Evolutionary conservation across 1,140 invertebrate species (phyloP), one percentile per base, ranked within the genome.

Genomic region (Drosophila santomea): DNA sequence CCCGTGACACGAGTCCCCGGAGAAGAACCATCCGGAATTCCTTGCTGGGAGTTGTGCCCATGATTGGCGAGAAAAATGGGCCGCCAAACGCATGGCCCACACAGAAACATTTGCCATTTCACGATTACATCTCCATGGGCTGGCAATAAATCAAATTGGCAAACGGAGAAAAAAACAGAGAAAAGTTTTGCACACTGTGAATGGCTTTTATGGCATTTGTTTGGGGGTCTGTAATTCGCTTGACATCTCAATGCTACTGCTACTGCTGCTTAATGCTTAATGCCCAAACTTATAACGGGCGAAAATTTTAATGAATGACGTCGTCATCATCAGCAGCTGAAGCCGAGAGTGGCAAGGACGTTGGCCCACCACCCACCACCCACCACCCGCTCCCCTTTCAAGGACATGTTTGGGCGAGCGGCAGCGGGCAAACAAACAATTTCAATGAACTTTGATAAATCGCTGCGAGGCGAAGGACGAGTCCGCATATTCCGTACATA

Each of bases 381-480:
- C 43, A n/a, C 35, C 25, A 10, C 44, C 50, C 25, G 25, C 58
- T 15, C 54, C 36, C 63, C 50, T 15, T 41, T 38, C 79, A 89
- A 88, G 83, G 83, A 68, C 81, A 62, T 76, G 75, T 69, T 45
- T 28, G 52, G 62, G 52, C 52, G 44, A 32, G 39, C 35, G 17
- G 64, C 59, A 41, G 52, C 52, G 44, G 32, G 47, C 45, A 43
- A 59, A 59, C 66, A 67, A 80, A 73, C 79, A 82, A 83, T 86
- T 86, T 88, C 83, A 86, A 86, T 86, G 83, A 86, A 86, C 83
- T 86, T 86, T 86, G 83, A 88, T 86, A 86, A 86, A 86, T 86
- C 71, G 79, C 76, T 76, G 71, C 51, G 75, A 60, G 59, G 43
- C 59, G 60, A 74, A 73, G 60, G 69, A 67, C 56, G 52, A 52